Evolutionary conservation across 2,113 vertebrate genomes (phyloP).

Genomic region (Leptobrachium ailaonicum): DNA sequence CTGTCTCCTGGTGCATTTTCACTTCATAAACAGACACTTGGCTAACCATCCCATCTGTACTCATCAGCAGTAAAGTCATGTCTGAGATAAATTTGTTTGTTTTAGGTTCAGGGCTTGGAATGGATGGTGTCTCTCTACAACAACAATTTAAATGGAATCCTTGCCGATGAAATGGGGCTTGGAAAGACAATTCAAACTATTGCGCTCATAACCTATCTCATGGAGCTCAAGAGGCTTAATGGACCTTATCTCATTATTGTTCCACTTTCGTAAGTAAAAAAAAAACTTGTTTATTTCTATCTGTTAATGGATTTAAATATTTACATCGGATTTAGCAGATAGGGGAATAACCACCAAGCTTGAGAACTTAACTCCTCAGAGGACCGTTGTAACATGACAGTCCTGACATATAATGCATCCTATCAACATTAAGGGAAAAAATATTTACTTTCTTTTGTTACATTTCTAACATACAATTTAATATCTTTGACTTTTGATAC

Average conservation of each 20-base stretch:
- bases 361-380: no score
- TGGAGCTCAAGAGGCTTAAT: constrained; percentile 96
- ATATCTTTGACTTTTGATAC: no score
- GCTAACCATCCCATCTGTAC: not conserved
- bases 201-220: constrained; percentile 95
- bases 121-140: constrained; percentile 99
- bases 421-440: no score
- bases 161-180: constrained; percentile 97
- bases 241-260: constrained; percentile 98
- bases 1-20: no score
- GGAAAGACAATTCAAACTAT: constrained; percentile 98
- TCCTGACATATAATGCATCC: no score
- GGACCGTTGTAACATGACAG: no score
- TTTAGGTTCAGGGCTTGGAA: constrained; percentile 92
- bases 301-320: no score
- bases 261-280: constrained; percentile 90
- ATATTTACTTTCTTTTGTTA: no score
- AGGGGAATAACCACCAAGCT: no score
- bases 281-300: no score
- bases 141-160: constrained; percentile 96
- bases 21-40: not conserved
- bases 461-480: no score
- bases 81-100: constrained; percentile 47
- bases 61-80: not conserved
- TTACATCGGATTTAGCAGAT: no score